Conservation (phyloP, 2,113 vertebrate genomes). For the Ophthalmotilapia sp. region DNA sequence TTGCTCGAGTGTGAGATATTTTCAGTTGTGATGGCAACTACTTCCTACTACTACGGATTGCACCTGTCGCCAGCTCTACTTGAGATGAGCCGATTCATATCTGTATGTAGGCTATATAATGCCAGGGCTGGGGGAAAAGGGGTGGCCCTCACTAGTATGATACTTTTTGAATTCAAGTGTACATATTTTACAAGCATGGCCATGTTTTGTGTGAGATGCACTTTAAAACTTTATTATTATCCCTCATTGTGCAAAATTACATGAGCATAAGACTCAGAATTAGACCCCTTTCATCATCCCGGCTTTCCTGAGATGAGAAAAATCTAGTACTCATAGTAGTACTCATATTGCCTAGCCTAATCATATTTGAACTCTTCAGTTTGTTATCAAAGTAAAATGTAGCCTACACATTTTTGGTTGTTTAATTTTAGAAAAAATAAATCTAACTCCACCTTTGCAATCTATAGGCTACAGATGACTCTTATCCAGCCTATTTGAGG, state of each 20-base stretch:
- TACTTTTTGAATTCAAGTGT: neutral
- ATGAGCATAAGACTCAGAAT: neutral
- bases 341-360: neutral
- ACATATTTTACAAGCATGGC: neutral
- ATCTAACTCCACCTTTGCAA: neutral
- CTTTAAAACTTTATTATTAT: neutral
- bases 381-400: neutral
- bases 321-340: neutral
- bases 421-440: neutral
- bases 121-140: fast-evolving
- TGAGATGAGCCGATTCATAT: neutral
- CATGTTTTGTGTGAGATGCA: neutral
- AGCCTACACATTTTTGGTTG: neutral
- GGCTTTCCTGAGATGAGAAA: neutral
- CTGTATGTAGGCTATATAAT: neutral
- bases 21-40: neutral
- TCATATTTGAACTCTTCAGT: neutral
- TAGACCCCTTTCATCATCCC: neutral
- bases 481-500: conserved; percentile 5
- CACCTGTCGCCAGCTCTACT: neutral
- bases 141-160: neutral
- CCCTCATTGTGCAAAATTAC: neutral
- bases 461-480: neutral
- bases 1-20: neutral
- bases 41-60: neutral